These are phyloP conservation scores for Tanaodytes sp. DNA, from an alignment of 2,888 invertebrate genomes.

Conservation along the genomic window DNA sequence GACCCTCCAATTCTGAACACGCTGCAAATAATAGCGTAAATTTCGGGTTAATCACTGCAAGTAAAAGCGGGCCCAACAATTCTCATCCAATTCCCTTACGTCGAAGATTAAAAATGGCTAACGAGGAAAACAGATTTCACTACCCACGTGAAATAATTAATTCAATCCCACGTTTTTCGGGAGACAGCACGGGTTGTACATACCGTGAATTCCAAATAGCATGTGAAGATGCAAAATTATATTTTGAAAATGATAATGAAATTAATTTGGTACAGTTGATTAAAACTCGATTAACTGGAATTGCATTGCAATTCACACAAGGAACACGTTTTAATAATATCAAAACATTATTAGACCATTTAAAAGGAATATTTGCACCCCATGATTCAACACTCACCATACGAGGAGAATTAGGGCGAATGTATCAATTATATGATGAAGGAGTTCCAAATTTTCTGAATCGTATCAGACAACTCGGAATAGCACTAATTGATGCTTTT, in stretches of 20 bases:
- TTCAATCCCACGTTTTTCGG: neutral
- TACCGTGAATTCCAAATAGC: constrained; percentile 2
- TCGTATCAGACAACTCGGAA: neutral
- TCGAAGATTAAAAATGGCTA: too few relatives aligned
- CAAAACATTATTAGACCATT: neutral
- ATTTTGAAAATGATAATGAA: neutral
- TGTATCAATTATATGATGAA: too few relatives aligned
- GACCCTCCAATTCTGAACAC: too few relatives aligned
- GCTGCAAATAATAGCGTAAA: too few relatives aligned
- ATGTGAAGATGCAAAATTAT: too few relatives aligned
- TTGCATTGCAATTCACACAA: neutral
- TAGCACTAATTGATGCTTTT: neutral
- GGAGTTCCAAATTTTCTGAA: constrained; percentile 3
- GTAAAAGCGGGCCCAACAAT: too few relatives aligned
- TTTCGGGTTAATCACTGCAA: too few relatives aligned
- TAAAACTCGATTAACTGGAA: neutral
- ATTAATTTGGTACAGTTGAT: neutral
- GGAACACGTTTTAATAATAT: neutral
- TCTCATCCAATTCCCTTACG: too few relatives aligned
- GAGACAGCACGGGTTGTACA: neutral
- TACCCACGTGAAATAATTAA: neutral
- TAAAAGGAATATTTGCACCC: constrained; percentile 8
- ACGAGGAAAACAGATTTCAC: too few relatives aligned
- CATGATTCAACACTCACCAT: neutral
- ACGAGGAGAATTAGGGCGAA: constrained; percentile 12